Base-by-base conservation (phyloP, 2,797 vertebrate species). In the Smutsia temminckii region DNA sequence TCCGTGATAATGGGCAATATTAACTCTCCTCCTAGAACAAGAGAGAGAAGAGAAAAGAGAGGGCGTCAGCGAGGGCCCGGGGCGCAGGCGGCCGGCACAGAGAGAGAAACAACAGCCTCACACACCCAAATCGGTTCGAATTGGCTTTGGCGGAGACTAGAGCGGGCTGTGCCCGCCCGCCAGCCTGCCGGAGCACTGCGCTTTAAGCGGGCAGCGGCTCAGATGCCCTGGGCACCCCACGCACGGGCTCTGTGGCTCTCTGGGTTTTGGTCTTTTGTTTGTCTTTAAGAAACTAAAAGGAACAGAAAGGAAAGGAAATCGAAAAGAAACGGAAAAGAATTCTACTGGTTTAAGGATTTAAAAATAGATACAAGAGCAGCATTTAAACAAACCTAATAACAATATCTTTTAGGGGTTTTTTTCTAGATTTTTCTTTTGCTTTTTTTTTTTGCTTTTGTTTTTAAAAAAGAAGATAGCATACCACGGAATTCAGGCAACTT, bases 401-500 rank as follows among this genome's bases (percentile, higher is more conserved):
- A 93, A 5, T 91, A 97, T 91, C 93, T 95, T 95, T 97, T 96
- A 96, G 80, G 96, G 86, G 42, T 84, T 97, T 77, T 96, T 92
- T 88, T 97, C 85, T 96, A 92, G 64, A 53, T 94, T 87, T 94
- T 97, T 94, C 84, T 93, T 59, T 69, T 75, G 46, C 46, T 69
- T 79, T 89, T 80, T 93, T 89, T 90, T 68, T 84, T 80, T 93
- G 5, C 3, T 93, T 96, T 86, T 93, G 75, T 94, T 97, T 97
- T 98, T 97, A 97, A 99, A 98, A 99, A 99, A 99, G 98, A 99
- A 99, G 98, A 99, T 98, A 99, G 99, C 99, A 99, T 99, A 99
- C 99, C 99, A 99, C 99, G 99, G 99, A 99, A 99, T 99, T 99
- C 99, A 99, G 99, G 99, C 99, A 99, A 99, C 99, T 99, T 99